These are phyloP conservation scores for Cepaea nemoralis DNA, from an alignment of 1,140 invertebrate genomes.

Conservation along the genomic window DNA sequence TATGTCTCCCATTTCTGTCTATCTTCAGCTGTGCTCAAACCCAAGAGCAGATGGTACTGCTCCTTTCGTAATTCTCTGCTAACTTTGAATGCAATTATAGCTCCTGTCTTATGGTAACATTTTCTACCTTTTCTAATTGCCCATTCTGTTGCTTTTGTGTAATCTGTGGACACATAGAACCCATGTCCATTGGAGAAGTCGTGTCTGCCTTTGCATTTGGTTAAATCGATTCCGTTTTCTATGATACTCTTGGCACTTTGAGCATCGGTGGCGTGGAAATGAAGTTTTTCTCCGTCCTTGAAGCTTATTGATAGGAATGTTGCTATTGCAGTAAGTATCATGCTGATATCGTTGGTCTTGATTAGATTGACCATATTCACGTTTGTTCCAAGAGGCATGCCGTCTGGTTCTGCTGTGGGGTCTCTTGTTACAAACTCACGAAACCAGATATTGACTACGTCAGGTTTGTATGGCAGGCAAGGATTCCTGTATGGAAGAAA, in stretches of 20 bases:
- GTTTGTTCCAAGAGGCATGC: neutral
- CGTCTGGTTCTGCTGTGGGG: neutral
- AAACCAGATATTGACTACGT: neutral
- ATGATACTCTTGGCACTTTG: neutral
- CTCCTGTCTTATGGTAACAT: neutral
- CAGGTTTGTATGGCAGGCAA: neutral
- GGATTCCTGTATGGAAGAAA: neutral
- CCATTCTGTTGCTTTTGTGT: neutral
- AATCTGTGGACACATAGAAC: neutral
- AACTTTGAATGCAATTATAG: neutral
- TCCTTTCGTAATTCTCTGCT: neutral
- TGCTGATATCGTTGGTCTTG: neutral
- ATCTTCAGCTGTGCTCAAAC: neutral
- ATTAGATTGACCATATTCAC: neutral
- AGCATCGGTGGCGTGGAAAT: neutral
- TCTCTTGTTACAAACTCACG: neutral
- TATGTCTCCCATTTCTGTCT: neutral
- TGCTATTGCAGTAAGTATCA: neutral
- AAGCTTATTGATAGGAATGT: neutral
- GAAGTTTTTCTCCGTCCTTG: neutral
- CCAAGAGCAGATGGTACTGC: neutral
- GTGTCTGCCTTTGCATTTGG: neutral
- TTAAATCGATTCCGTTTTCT: neutral
- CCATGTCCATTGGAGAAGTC: neutral
- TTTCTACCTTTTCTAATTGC: neutral